These are phyloP conservation scores for Zingel zingel DNA, from an alignment of 2,113 vertebrate genomes.

Conservation along the genomic window DNA sequence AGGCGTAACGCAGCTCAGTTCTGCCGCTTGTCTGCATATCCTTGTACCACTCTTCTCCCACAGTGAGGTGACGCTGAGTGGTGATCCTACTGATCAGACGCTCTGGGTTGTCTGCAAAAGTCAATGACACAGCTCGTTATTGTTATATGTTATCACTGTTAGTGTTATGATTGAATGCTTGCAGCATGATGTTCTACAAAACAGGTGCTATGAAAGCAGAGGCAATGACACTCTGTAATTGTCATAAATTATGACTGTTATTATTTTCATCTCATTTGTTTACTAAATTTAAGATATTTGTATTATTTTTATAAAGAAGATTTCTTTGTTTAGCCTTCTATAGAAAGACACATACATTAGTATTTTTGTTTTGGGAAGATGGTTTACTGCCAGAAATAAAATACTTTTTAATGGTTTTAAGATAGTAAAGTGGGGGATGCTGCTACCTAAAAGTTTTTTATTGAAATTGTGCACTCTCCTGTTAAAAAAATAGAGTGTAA, in stretches of 20 bases:
- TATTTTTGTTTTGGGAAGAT: background rate
- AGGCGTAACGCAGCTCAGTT: conserved; percentile 96
- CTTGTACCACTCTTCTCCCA: conserved; percentile 97
- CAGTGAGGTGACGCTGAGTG: conserved; percentile 94
- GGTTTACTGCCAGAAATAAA: background rate
- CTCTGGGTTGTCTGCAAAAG: conserved; percentile 91
- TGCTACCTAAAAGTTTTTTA: background rate
- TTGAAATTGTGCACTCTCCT: background rate
- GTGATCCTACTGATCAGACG: conserved; percentile 95
- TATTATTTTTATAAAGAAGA: background rate
- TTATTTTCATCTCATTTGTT: background rate
- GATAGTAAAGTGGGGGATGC: background rate
- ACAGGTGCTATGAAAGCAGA: background rate
- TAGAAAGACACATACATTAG: background rate
- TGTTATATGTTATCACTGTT: background rate
- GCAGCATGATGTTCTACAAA: background rate
- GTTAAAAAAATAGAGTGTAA: background rate
- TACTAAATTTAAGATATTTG: background rate
- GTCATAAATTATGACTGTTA: background rate
- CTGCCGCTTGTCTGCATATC: conserved; percentile 92
- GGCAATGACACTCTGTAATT: background rate
- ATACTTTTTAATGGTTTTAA: background rate
- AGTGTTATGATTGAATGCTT: background rate
- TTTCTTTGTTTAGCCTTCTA: background rate
- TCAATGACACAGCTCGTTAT: background rate